phyloP scores from a whole-genome alignment of 2,113 vertebrate species.

The Tichodroma muraria region DNA sequence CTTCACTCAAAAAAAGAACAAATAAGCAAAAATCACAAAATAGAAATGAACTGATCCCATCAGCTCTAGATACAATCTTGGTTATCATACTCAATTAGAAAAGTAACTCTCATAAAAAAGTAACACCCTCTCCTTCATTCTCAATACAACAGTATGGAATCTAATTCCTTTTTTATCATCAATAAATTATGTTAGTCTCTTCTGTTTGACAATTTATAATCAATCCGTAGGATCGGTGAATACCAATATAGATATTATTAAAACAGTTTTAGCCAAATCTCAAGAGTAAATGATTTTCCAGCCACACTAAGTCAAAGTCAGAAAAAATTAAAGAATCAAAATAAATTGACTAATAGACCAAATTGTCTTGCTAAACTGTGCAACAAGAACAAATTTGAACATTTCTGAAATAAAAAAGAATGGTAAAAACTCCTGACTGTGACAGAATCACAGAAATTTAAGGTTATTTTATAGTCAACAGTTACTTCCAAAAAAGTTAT shows the following conservation, averaged over 20 bases:
- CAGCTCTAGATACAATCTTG: background rate
- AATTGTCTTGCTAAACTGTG: background rate
- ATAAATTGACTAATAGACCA: background rate
- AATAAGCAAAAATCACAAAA: background rate
- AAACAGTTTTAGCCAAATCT: background rate
- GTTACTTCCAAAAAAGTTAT: background rate
- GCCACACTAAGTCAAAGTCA: background rate
- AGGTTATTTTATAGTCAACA: background rate
- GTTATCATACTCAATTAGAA: background rate
- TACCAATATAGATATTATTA: background rate
- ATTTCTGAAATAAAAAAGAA: background rate
- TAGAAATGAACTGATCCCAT: background rate
- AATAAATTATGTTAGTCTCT: background rate
- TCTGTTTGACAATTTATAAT: background rate
- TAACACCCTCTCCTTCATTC: background rate
- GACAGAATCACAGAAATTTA: background rate
- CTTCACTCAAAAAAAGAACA: background rate
- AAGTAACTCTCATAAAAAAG: background rate
- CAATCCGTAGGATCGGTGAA: accelerated
- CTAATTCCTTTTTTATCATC: background rate
- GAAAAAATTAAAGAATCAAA: background rate
- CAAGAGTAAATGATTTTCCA: background rate
- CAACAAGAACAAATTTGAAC: background rate
- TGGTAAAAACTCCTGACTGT: background rate
- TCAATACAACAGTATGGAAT: background rate